Conservation (phyloP, 1,140 invertebrate genomes). For the Diplogasteroides magnus region DNA sequence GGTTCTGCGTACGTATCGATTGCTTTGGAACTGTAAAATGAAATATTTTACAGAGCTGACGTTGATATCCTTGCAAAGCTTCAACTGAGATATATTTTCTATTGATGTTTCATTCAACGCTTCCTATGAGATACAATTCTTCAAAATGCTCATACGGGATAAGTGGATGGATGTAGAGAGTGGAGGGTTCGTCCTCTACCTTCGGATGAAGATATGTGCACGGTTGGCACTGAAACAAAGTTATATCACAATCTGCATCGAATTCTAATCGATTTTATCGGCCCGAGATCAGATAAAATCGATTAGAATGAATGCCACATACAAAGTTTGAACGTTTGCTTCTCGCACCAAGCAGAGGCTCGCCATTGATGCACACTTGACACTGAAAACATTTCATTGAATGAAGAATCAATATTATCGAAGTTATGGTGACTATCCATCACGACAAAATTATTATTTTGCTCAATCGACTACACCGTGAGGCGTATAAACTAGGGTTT, state of each 20-base stretch:
- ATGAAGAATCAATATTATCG: no score
- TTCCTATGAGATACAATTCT: background rate
- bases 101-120: no score
- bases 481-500: background rate
- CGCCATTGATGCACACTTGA: background rate
- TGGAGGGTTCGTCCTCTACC: no score
- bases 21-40: no score
- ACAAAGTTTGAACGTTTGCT: background rate
- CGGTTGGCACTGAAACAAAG: background rate
- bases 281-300: no score
- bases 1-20: no score
- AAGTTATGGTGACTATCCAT: background rate
- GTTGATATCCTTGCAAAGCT: no score
- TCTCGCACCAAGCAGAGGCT: background rate
- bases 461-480: background rate
- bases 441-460: background rate
- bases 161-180: background rate
- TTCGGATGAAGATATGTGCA: background rate
- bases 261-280: no score
- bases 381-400: background rate
- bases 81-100: no score
- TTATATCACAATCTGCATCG: no score
- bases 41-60: no score
- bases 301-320: no score
- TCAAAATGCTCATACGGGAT: background rate